Base-by-base conservation (phyloP, 2,797 vertebrate genomes). In the Urophycis tenuis region DNA sequence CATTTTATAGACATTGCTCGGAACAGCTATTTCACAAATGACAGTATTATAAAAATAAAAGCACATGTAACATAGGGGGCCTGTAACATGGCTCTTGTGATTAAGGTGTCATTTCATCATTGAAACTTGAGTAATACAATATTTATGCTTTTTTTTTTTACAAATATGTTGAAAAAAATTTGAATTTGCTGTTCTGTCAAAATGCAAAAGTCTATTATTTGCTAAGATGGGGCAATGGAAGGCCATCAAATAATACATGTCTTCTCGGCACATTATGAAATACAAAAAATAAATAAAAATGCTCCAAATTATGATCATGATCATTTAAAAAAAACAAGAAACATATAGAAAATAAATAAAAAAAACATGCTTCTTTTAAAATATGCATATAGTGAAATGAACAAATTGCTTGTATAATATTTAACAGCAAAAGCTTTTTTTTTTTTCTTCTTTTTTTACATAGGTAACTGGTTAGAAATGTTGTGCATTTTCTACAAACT, bases 41-140 rank as follows among this genome's bases (percentile, higher is more conserved):
- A 92, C 90, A 88, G 87, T 86, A 91, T 92, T 94, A 93, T 93
- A 93, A 93, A 94, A 93, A 93, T 93, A 93, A 93, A 92, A 93
- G 89, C 87, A 93, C 92, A 91, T 89, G 89, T 89, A 92, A 92
- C 91, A 87, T 88, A 91, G 88, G 90, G 79, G 80, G 82, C 80
- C 41, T 49, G 74, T 30, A 36, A 71, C 78, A 75, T 67, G 72
- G 39, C 75, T 82, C 77, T 86, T 79, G 88, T 89, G 88, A 89
- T 87, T 49, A 79, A 80, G 82, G 80, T 84, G 79, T 85, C 14
- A 41, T 82, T 85, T 84, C 81, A 85, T 87, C 75, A 85, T 82
- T 86, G 84, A 75, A 85, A 88, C 84, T 83, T 82, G 76, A 86
- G 83, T 85, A 84, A 75, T 86, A 88, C 86, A 78, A 82, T 77